Conservation (phyloP, 35 echinoderm and acorn worm genomes). For the Heliocidaris erythrogramma region DNA sequence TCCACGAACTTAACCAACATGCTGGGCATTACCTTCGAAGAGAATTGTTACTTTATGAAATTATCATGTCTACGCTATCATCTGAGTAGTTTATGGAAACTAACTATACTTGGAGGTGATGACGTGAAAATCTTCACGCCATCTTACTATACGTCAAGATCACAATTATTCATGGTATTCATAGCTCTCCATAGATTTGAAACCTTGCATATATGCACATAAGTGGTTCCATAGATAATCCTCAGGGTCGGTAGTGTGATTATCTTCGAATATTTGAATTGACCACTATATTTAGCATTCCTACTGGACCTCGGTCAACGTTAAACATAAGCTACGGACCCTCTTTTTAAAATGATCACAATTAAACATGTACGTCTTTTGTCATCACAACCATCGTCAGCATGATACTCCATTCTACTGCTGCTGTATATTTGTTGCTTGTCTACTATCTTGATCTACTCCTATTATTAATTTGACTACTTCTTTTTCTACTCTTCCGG, state of each 20-base stretch:
- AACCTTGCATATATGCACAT: neutral
- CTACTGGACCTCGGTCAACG: neutral
- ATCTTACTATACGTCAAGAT: neutral
- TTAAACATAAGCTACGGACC: neutral
- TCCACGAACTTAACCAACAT: too few relatives aligned
- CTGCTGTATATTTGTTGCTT: too few relatives aligned
- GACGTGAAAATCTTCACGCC: neutral
- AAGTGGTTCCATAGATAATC: neutral
- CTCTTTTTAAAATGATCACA: neutral
- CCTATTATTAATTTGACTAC: too few relatives aligned
- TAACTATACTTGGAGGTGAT: neutral
- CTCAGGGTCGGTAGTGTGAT: neutral
- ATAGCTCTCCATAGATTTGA: neutral
- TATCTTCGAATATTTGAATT: neutral
- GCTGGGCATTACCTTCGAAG: neutral
- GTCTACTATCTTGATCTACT: too few relatives aligned
- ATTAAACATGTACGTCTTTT: neutral
- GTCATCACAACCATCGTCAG: neutral
- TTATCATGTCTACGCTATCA: neutral
- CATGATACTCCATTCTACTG: neutral
- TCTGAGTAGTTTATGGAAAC: neutral
- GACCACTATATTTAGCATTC: neutral
- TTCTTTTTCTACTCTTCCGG: too few relatives aligned
- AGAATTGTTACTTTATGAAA: too few relatives aligned
- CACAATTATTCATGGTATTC: neutral